These are phyloP conservation scores for Perodicticus potto DNA, from an alignment of 2,797 vertebrate genomes.

Conservation along the genomic window DNA sequence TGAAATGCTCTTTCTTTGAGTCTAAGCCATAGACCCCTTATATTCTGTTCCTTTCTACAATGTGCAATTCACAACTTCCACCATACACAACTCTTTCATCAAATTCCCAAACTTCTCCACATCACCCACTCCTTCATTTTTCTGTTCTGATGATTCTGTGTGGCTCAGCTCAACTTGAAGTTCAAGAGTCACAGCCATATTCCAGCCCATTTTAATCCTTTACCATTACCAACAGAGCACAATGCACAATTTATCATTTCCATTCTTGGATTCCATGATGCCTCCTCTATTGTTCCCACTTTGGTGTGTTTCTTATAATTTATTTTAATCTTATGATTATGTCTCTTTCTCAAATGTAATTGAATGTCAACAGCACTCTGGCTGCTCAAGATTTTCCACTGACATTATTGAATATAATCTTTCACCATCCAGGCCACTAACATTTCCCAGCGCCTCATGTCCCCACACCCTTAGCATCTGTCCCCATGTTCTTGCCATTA, in stretches of 20 bases:
- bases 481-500: conserved; percentile 77
- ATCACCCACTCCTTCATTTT: background rate
- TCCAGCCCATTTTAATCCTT: background rate
- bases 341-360: conserved; percentile 66
- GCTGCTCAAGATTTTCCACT: conserved; percentile 75
- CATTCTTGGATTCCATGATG: background rate
- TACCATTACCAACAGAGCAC: background rate
- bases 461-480: conserved; percentile 63
- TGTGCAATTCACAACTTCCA: background rate
- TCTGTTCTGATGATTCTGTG: background rate
- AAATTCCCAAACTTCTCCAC: background rate
- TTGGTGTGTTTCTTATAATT: background rate
- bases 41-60: background rate
- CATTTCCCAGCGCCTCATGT: background rate
- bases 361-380: conserved; percentile 62
- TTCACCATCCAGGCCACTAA: conserved; percentile 70
- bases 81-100: background rate
- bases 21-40: background rate
- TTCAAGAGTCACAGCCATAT: background rate
- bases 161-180: background rate
- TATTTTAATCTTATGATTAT: conserved; percentile 58
- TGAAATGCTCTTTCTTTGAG: background rate
- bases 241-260: background rate
- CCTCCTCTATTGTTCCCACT: background rate
- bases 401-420: conserved; percentile 69